Evolutionary conservation across 2,113 vertebrate genomes (phyloP).

Genomic region (Machaerirhynchus nigripectus): DNA sequence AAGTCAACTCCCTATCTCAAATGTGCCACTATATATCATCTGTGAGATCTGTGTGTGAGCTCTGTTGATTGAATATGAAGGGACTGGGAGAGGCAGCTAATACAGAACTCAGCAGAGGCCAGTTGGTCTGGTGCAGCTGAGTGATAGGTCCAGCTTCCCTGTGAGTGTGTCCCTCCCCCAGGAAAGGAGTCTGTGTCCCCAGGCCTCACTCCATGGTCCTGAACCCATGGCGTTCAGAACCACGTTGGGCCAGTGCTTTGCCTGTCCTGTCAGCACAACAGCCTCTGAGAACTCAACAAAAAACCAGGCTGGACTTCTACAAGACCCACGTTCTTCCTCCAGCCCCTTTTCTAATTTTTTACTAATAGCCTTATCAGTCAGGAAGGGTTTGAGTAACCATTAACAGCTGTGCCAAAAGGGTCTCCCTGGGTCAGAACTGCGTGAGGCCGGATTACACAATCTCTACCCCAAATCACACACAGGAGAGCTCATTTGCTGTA

Average conservation of each 20-base stretch:
- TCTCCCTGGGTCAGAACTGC: background rate
- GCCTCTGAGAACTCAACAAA: background rate
- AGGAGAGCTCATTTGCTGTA: background rate
- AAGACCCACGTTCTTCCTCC: background rate
- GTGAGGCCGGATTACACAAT: background rate
- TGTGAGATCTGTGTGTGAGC: background rate
- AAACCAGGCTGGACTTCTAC: background rate
- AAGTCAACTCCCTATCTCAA: background rate
- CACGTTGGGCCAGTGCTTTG: fast-evolving
- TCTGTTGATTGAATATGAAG: background rate
- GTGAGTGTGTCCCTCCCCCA: fast-evolving
- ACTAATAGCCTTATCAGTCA: background rate
- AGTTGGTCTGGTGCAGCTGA: background rate
- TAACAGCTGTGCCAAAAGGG: background rate
- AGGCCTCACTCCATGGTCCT: fast-evolving
- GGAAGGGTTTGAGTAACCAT: background rate
- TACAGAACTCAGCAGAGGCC: background rate
- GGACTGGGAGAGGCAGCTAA: background rate
- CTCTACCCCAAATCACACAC: background rate
- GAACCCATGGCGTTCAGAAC: background rate
- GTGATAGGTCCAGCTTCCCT: background rate
- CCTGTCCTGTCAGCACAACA: fast-evolving
- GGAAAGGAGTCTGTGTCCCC: background rate
- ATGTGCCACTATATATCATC: background rate
- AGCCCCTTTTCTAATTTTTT: background rate